These are phyloP conservation scores for Drosophila teissieri DNA, from an alignment of 1,140 invertebrate genomes.

Conservation along the genomic window DNA sequence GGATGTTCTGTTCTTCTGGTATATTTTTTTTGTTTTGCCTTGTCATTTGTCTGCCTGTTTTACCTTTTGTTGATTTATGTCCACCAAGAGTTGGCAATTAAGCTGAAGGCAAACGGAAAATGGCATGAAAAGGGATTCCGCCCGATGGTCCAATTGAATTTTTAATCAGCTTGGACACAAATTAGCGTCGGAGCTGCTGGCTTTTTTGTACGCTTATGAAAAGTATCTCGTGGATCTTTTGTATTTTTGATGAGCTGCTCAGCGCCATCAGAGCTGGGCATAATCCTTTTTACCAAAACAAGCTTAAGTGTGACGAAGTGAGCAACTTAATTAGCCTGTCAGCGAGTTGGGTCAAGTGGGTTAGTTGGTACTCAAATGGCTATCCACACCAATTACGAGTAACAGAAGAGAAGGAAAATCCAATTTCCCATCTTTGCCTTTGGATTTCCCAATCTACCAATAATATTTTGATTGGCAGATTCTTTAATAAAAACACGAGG, in stretches of 20 bases:
- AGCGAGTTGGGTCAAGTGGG: constrained; percentile 50
- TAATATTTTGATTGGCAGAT: constrained; percentile 57
- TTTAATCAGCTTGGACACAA: constrained; percentile 75
- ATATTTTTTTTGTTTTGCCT: constrained; percentile 33
- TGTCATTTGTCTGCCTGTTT: constrained; percentile 56
- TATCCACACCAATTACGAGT: background rate
- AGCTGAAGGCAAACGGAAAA: constrained; percentile 51
- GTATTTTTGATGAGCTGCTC: constrained; percentile 41
- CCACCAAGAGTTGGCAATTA: constrained; percentile 63
- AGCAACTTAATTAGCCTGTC: constrained; percentile 69
- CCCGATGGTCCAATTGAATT: constrained; percentile 59
- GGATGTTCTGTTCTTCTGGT: constrained; percentile 1
- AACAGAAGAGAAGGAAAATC: constrained; percentile 9
- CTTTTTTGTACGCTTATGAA: constrained; percentile 47
- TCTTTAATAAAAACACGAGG: constrained; percentile 16
- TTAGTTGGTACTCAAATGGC: background rate
- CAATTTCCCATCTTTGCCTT: constrained; percentile 17
- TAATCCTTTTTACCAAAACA: constrained; percentile 54
- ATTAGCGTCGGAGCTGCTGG: constrained; percentile 49
- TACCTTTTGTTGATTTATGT: constrained; percentile 70
- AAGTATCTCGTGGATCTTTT: constrained; percentile 22
- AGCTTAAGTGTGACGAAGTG: constrained; percentile 71
- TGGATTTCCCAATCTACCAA: constrained; percentile 28
- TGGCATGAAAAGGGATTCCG: background rate
- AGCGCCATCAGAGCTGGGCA: constrained; percentile 29